phyloP scores from a whole-genome alignment of 2,797 vertebrate species.

The Mormyrops boulengeri region DNA sequence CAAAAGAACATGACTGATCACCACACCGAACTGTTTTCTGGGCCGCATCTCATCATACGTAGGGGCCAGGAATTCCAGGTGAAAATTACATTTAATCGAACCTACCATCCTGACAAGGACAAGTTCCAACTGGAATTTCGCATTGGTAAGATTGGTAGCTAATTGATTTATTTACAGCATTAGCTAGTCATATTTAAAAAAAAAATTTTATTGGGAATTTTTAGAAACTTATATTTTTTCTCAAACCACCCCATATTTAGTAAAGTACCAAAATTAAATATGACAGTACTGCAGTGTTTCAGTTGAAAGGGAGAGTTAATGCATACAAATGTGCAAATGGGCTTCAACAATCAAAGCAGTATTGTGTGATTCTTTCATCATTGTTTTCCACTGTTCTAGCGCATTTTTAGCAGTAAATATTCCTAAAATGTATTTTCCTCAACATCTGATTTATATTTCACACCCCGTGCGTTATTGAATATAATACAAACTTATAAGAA shows the following conservation, averaged over 20 bases:
- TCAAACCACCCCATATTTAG: background rate
- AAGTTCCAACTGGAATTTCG: conserved; percentile 72
- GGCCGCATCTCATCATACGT: conserved; percentile 65
- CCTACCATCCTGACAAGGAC: conserved; percentile 47
- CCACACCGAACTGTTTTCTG: conserved; percentile 59
- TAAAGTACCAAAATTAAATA: background rate
- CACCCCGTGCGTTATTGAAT: background rate
- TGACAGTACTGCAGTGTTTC: background rate
- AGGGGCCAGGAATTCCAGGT: conserved; percentile 70
- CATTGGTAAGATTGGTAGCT: conserved; percentile 68
- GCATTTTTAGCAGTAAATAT: background rate
- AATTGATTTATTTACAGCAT: background rate
- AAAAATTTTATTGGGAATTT: background rate
- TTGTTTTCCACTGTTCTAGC: background rate
- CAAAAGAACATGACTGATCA: conserved; percentile 62
- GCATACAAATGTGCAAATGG: background rate
- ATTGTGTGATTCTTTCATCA: background rate
- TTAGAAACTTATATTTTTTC: background rate
- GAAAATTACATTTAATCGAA: conserved; percentile 63
- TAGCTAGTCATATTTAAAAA: too few species aligned
- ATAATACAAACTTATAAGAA: background rate
- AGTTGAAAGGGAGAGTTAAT: background rate
- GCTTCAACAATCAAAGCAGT: background rate
- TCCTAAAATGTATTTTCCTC: background rate
- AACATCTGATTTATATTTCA: background rate